Evolutionary conservation across 2,888 invertebrate species (phyloP), one percentile per base, ranked within the genome.

Genomic region (Eupithecia subfuscata): DNA sequence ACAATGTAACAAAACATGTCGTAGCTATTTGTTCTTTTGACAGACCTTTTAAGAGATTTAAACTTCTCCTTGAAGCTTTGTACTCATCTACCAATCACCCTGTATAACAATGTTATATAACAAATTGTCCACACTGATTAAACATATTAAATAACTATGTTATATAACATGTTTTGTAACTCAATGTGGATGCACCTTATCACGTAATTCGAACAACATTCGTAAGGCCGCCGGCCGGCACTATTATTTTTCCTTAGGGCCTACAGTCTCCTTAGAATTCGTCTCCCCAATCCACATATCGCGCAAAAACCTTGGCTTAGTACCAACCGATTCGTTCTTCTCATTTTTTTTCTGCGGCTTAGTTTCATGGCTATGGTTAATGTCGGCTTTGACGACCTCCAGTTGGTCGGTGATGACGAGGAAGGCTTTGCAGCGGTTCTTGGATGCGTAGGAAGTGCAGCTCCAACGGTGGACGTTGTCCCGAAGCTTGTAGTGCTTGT

Each of bases 401-500:
- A 93, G 86, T 34, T 90, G 88, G 25, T 94, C 93, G 0, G 91
- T 93, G 80, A 94, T 92, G 78, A 93, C 89, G 56, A 94, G 89
- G 64, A 92, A 91, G 1, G 93, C 93, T 80, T 89, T 90, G 83
- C 93, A 94, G 71, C 92, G 93, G 90, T 90, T 90, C 77, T 92
- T 92, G 77, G 91, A 89, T 12, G 91, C 91, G 81, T 93, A 92
- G 2, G 90, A 90, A 0, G 93, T 93, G 83, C 93, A 94, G 78
- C 93, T 93, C 93, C 93, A 94, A 25, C 92, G 91, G 56, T 91
- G 87, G 1, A 93, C 92, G 78, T 92, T 91, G 63, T 86, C 87
- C 56, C 92, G 88, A 0, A 92, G 91, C 76, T 91, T 92, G 43
- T 92, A 82, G 74, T 94, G 93, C 78, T 93, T 93, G 88, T 93